These are phyloP conservation scores for Bombus polaris DNA, from an alignment of 1,140 invertebrate genomes.

Conservation along the genomic window DNA sequence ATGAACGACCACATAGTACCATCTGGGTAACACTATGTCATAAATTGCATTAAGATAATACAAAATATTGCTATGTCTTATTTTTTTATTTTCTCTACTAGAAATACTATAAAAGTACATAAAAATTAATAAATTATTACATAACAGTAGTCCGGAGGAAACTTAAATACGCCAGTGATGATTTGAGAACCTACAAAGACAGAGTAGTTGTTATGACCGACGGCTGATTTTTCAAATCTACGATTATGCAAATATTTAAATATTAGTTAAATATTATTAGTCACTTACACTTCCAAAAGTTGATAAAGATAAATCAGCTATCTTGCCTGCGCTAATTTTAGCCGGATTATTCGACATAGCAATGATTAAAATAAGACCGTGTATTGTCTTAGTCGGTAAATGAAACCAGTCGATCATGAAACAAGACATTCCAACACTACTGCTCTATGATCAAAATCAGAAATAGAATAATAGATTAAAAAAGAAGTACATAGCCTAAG, in stretches of 20 bases:
- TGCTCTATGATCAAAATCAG: slow-evolving; percentile 50
- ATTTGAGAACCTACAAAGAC: slow-evolving; percentile 53
- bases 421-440: slow-evolving; percentile 56
- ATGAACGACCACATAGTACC: no score
- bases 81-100: neutral
- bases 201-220: neutral
- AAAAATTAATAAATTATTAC: neutral
- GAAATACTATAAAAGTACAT: neutral
- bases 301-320: slow-evolving; percentile 60
- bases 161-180: slow-evolving; percentile 57
- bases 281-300: slow-evolving; percentile 63
- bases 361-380: slow-evolving; percentile 61
- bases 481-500: no score
- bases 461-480: neutral
- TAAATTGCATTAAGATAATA: no score
- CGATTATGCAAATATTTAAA: neutral
- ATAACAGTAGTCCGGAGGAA: slow-evolving; percentile 48
- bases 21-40: no score
- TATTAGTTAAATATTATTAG: neutral
- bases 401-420: slow-evolving; percentile 68
- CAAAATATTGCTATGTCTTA: neutral
- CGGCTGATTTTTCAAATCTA: neutral
- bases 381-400: slow-evolving; percentile 51
- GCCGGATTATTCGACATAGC: slow-evolving; percentile 50
- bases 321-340: slow-evolving; percentile 59